phyloP scores from a whole-genome alignment of 2,113 vertebrate species.

The Salvelinus namaycush region DNA sequence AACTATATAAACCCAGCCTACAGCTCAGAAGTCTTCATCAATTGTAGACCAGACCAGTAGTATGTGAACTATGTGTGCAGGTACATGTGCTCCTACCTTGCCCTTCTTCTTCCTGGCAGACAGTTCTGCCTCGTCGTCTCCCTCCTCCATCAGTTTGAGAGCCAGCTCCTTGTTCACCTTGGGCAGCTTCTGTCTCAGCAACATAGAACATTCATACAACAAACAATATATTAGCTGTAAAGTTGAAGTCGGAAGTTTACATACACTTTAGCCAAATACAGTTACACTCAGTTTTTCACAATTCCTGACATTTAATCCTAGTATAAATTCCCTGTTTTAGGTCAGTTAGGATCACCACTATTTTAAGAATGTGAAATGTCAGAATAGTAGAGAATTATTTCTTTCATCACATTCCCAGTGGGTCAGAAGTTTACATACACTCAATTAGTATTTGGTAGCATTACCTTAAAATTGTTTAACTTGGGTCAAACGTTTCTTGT shows the following conservation, averaged over 20 bases:
- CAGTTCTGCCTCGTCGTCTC: constrained; percentile 76
- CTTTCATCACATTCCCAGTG: too few species aligned
- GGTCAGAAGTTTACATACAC: too few species aligned
- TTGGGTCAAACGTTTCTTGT: too few species aligned
- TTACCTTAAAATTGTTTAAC: too few species aligned
- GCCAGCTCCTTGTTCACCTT: constrained; percentile 96
- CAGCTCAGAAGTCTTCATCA: neutral
- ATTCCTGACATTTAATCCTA: too few species aligned
- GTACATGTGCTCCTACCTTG: constrained; percentile 75
- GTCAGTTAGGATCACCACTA: too few species aligned
- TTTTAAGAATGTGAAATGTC: too few species aligned
- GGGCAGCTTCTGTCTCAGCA: constrained; percentile 82
- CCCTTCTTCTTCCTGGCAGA: constrained; percentile 83
- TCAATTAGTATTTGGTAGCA: too few species aligned
- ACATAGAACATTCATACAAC: neutral
- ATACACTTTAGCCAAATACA: too few species aligned
- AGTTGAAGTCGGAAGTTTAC: neutral
- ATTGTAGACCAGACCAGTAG: neutral
- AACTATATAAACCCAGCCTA: neutral
- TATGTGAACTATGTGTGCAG: neutral
- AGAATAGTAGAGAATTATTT: too few species aligned
- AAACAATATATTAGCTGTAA: neutral
- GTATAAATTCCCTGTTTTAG: too few species aligned
- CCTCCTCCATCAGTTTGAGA: constrained; percentile 93
- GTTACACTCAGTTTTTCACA: too few species aligned